phyloP scores from a whole-genome alignment of 2,888 invertebrate genomes.

The Drosophila vallismaia region DNA sequence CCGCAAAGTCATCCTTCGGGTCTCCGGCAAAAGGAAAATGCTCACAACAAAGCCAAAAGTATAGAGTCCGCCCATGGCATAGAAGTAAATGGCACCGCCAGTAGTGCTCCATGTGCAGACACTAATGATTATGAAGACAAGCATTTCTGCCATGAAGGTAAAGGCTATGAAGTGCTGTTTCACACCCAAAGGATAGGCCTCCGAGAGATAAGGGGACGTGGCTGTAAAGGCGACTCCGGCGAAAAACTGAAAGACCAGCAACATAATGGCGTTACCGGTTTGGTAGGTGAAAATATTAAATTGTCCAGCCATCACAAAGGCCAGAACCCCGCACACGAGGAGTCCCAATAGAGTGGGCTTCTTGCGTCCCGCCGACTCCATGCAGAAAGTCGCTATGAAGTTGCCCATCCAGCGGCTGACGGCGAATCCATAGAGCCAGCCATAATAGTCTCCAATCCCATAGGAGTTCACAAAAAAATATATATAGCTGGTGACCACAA shows the following conservation, averaged over 20 bases:
- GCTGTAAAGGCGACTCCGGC: slow-evolving; percentile 65
- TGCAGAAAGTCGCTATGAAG: slow-evolving; percentile 37
- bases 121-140: slow-evolving; percentile 53
- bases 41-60: slow-evolving; percentile 53
- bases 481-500: slow-evolving; percentile 9
- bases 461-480: not conserved
- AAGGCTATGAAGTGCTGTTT: slow-evolving; percentile 73
- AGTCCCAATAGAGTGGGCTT: slow-evolving; percentile 60
- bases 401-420: slow-evolving; percentile 58
- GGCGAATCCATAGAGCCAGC: slow-evolving; percentile 50
- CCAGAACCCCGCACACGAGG: slow-evolving; percentile 50
- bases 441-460: not conserved
- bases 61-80: slow-evolving; percentile 56
- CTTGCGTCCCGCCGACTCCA: slow-evolving; percentile 74
- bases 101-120: not conserved
- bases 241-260: slow-evolving; percentile 64
- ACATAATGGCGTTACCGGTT: slow-evolving; percentile 19
- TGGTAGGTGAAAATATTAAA: not conserved
- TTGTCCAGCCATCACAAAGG: slow-evolving; percentile 56
- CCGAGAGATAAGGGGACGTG: slow-evolving; percentile 70
- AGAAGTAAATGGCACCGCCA: slow-evolving; percentile 45
- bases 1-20: slow-evolving; percentile 61
- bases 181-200: slow-evolving; percentile 76
- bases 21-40: slow-evolving; percentile 74
- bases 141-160: slow-evolving; percentile 60